Percentiles rank a stretch among this genome's conserved stretches.
phyloP scores from a whole-genome alignment of 2,113 vertebrate genomes.

The Pachyramphus minor region DNA sequence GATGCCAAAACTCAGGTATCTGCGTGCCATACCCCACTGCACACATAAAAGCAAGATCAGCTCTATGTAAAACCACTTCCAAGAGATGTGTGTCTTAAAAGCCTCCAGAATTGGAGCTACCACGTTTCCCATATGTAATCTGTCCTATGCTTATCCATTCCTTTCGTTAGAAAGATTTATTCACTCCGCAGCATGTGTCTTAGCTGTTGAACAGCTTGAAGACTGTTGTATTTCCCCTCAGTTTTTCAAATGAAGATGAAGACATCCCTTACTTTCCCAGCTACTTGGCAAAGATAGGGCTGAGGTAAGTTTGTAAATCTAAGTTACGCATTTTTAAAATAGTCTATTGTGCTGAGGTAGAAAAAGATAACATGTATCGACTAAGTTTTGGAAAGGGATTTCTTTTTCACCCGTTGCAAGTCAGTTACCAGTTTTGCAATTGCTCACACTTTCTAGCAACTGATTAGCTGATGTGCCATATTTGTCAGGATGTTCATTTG shows the following conservation, averaged over 20 bases:
- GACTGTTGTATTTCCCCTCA: neutral
- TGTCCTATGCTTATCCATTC: neutral
- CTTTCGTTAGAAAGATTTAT: neutral
- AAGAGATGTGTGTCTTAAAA: neutral
- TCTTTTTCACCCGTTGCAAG: neutral
- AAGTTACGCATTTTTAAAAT: neutral
- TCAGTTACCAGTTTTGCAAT: neutral
- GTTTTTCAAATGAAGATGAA: neutral
- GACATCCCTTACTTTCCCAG: neutral
- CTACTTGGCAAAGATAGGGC: neutral
- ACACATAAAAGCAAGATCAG: neutral
- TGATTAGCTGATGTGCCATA: neutral
- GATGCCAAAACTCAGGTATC: neutral
- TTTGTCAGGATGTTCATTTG: neutral
- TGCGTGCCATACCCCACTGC: rapidly evolving
- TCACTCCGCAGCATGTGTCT: neutral
- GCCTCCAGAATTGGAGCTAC: neutral
- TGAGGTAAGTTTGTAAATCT: neutral
- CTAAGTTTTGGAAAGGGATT: neutral
- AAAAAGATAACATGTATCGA: neutral
- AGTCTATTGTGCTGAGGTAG: neutral
- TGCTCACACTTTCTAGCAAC: neutral
- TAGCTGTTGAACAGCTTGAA: neutral
- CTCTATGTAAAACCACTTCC: neutral
- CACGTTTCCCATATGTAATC: neutral